phyloP scores from a whole-genome alignment of 1,140 invertebrate genomes.

The Rhyzopertha dominica region DNA sequence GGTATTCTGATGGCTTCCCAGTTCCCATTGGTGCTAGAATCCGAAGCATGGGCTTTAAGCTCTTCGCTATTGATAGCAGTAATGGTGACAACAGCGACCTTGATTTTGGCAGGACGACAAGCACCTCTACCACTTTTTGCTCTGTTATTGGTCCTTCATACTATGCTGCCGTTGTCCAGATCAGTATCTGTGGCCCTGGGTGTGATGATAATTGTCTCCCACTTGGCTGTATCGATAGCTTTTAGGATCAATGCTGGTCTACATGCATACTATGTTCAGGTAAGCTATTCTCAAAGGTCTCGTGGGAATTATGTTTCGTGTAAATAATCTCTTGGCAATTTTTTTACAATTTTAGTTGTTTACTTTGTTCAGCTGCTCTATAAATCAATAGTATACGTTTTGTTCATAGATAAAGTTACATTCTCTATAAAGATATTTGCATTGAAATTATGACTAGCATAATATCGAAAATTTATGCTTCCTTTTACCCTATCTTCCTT shows the following conservation, averaged over 20 bases:
- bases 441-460: too few relatives aligned
- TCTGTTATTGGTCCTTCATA: slow-evolving; percentile 62
- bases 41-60: slow-evolving; percentile 49
- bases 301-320: too few relatives aligned
- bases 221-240: slow-evolving; percentile 51
- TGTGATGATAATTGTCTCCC: slow-evolving; percentile 53
- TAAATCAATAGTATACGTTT: too few relatives aligned
- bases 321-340: too few relatives aligned
- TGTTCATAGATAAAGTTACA: too few relatives aligned
- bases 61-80: slow-evolving; percentile 50
- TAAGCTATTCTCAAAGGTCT: slow-evolving; percentile 35
- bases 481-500: too few relatives aligned
- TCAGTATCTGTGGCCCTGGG: slow-evolving; percentile 57
- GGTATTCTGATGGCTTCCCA: slow-evolving; percentile 49
- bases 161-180: slow-evolving; percentile 64
- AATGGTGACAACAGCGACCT: slow-evolving; percentile 47
- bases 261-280: slow-evolving; percentile 52
- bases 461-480: too few relatives aligned
- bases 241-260: slow-evolving; percentile 43
- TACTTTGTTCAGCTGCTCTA: too few relatives aligned
- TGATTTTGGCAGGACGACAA: slow-evolving; percentile 50
- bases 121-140: slow-evolving; percentile 61
- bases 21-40: slow-evolving; percentile 50
- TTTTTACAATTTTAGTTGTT: too few relatives aligned
- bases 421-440: too few relatives aligned